Evolutionary conservation across 2,888 invertebrate genomes (phyloP).

Genomic region (Dusona sp.): DNA sequence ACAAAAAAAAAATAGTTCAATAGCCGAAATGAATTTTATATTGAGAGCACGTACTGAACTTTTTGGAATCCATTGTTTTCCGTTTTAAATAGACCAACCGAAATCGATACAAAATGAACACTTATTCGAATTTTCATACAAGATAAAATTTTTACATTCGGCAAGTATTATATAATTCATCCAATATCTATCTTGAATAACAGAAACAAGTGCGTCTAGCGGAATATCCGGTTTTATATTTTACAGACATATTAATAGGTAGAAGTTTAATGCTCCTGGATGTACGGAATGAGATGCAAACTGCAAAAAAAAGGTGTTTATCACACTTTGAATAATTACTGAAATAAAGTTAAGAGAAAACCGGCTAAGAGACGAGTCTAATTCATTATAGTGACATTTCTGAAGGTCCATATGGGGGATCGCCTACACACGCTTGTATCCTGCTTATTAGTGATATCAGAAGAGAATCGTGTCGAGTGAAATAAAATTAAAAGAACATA

Average conservation of each 20-base stretch:
- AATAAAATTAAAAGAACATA: constrained; percentile 36
- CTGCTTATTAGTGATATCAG: constrained; percentile 33
- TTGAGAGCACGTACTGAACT: not conserved
- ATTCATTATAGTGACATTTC: constrained; percentile 57
- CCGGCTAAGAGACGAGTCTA: constrained; percentile 53
- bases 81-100: not conserved
- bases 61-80: not conserved
- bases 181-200: not conserved
- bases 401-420: constrained; percentile 23
- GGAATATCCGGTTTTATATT: constrained; percentile 6
- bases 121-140: not conserved
- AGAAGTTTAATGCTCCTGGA: constrained; percentile 43
- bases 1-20: not conserved
- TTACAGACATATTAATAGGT: constrained; percentile 11
- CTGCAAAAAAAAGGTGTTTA: constrained; percentile 59
- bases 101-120: not conserved
- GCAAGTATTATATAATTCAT: not conserved
- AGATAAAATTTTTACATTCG: not conserved
- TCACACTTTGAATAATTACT: constrained; percentile 54
- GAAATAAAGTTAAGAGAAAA: constrained; percentile 60
- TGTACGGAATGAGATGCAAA: constrained; percentile 46
- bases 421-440: constrained; percentile 30
- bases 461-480: constrained; percentile 23
- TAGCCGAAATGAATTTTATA: not conserved
- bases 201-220: not conserved